Evolutionary conservation across 2,797 vertebrate species (phyloP).

Genomic region (Pipistrellus pygmaeus): DNA sequence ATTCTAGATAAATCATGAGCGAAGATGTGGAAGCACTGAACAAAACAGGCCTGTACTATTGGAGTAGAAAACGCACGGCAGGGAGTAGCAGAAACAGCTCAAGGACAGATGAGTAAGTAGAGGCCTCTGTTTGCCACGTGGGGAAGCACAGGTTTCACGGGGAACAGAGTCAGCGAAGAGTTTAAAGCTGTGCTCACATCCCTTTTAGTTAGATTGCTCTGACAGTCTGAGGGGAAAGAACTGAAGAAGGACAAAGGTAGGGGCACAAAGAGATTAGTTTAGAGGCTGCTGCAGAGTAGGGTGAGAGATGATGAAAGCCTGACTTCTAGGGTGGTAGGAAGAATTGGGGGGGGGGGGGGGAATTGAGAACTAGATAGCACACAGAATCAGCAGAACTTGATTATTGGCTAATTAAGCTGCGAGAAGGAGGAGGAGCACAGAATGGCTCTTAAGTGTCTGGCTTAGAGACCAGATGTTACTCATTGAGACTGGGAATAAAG

Average conservation of each 20-base stretch:
- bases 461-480: not conserved
- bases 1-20: not conserved
- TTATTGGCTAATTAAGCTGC: not conserved
- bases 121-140: not conserved
- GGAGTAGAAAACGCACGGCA: not conserved
- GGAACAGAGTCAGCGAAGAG: not conserved
- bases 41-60: not conserved
- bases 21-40: not conserved
- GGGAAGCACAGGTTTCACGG: not conserved
- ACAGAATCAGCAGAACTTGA: not conserved
- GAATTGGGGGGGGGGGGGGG: not conserved
- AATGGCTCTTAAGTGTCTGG: not conserved
- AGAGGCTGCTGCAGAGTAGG: not conserved
- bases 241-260: too few species aligned
- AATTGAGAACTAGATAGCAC: not conserved
- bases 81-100: not conserved
- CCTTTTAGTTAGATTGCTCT: not conserved
- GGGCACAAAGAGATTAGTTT: not conserved
- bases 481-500: not conserved
- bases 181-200: not conserved
- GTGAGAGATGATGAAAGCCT: not conserved
- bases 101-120: not conserved
- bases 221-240: not conserved
- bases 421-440: not conserved
- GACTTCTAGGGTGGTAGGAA: not conserved